Percentiles rank a stretch among this genome's conserved stretches.
Evolutionary conservation across 2,113 vertebrate genomes (phyloP).

Genomic region (Thermophis baileyi): DNA sequence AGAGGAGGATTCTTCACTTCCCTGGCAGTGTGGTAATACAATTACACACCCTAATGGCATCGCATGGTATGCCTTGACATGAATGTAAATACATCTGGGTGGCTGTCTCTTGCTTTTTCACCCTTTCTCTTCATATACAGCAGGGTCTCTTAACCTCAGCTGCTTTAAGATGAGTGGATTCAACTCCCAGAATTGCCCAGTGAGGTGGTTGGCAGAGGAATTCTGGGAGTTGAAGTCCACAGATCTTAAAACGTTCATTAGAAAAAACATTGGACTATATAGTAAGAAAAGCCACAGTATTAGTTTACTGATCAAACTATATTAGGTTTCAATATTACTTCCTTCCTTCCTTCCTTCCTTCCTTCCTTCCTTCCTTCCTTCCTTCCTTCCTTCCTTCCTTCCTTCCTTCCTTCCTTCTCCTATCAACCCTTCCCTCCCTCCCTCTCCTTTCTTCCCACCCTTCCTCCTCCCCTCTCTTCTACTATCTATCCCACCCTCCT

Average conservation of each 20-base stretch:
- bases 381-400: too few species aligned
- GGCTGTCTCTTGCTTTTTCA: not conserved
- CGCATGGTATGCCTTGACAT: not conserved
- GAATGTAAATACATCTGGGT: not conserved
- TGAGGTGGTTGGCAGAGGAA: not conserved
- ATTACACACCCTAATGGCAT: constrained; percentile 34
- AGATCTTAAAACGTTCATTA: not conserved
- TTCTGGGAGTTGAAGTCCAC: not conserved
- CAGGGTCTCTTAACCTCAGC: not conserved
- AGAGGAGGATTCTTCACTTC: constrained; percentile 36
- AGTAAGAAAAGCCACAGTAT: not conserved
- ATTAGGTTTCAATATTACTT: not conserved
- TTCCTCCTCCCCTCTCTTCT: too few species aligned
- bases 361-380: too few species aligned
- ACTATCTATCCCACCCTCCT: too few species aligned
- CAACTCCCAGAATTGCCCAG: not conserved
- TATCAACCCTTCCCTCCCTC: not conserved
- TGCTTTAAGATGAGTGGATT: not conserved
- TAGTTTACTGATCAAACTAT: not conserved
- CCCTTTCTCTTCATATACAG: not conserved
- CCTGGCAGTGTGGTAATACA: constrained; percentile 43
- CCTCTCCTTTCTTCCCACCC: too few species aligned
- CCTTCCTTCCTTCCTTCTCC: too few species aligned
- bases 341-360: too few species aligned
- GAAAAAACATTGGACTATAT: too few species aligned